These are phyloP conservation scores for Habropoda laboriosa DNA, from an alignment of 1,140 invertebrate genomes.

Conservation along the genomic window DNA sequence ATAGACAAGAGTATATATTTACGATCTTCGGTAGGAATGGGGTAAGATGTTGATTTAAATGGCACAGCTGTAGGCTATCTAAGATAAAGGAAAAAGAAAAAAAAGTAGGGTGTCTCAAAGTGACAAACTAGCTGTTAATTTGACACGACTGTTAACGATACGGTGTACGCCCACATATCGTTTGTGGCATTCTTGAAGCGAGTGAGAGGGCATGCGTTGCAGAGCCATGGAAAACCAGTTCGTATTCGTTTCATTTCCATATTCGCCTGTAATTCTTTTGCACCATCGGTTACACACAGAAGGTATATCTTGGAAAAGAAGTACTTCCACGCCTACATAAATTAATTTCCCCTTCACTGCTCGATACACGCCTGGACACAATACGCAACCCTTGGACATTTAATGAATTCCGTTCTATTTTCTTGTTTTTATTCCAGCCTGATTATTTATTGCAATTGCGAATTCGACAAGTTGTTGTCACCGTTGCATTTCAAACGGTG, in stretches of 20 bases:
- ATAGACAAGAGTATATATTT: too few relatives aligned
- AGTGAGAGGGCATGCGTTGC: slow-evolving; percentile 17
- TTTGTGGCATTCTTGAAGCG: slow-evolving; percentile 24
- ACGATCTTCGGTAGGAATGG: background rate
- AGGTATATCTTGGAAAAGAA: slow-evolving; percentile 24
- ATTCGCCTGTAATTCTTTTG: slow-evolving; percentile 50
- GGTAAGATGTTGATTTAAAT: background rate
- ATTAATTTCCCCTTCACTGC: slow-evolving; percentile 51
- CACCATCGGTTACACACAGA: slow-evolving; percentile 1
- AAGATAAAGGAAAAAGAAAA: too few relatives aligned
- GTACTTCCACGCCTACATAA: slow-evolving; percentile 47
- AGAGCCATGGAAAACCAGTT: slow-evolving; percentile 46
- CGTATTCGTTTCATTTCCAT: slow-evolving; percentile 53
- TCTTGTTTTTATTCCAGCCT: background rate
- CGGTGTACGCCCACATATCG: slow-evolving; percentile 24
- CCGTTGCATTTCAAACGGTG: background rate
- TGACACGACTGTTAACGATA: slow-evolving; percentile 39
- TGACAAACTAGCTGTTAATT: slow-evolving; percentile 29
- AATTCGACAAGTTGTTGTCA: slow-evolving; percentile 14
- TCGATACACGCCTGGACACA: background rate
- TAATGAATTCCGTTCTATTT: slow-evolving; percentile 43
- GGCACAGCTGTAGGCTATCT: background rate
- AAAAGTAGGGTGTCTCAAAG: background rate
- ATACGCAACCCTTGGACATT: slow-evolving; percentile 32
- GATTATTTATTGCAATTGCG: slow-evolving; percentile 28